A percentile compares a stretch with the other conserved stretches of the same genome.
phyloP scores from a whole-genome alignment of 1,140 invertebrate genomes.

The Diorhabda carinulata region DNA sequence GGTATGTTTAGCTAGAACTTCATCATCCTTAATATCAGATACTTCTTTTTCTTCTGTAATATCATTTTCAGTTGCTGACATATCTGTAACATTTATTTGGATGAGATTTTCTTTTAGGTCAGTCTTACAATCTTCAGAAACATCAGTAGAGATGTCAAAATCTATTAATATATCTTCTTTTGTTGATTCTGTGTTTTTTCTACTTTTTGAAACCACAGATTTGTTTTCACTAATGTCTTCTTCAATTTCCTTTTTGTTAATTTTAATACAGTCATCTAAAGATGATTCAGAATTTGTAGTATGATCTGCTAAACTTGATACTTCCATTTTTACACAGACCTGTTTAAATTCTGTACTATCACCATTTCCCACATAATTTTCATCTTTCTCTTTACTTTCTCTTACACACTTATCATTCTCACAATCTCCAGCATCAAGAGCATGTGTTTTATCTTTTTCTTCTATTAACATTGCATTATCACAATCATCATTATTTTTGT shows the following conservation, averaged over 20 bases:
- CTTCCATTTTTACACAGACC: no score
- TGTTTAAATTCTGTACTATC: neutral
- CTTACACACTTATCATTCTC: constrained; percentile 5
- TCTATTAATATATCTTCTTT: constrained; percentile 11
- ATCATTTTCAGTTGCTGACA: constrained; percentile 7
- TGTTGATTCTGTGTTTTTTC: neutral
- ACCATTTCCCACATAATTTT: neutral
- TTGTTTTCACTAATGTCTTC: no score
- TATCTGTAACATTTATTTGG: neutral
- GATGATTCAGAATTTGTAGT: no score
- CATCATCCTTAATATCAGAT: constrained; percentile 12
- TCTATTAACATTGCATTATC: neutral
- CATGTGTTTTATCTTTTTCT: neutral
- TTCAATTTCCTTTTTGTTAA: neutral
- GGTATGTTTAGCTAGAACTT: neutral
- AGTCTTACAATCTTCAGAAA: constrained; percentile 1
- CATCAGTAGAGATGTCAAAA: neutral
- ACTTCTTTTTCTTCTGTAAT: constrained; percentile 7
- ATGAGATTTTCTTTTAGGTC: constrained; percentile 3
- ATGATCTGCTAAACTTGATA: no score
- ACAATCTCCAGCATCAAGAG: neutral
- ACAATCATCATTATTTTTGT: constrained; percentile 1
- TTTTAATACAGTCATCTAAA: neutral
- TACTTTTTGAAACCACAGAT: no score
- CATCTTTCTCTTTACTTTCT: constrained; percentile 8